Evolutionary conservation across 1,140 invertebrate genomes (phyloP).

Genomic region (Diplogasteroides magnus): DNA sequence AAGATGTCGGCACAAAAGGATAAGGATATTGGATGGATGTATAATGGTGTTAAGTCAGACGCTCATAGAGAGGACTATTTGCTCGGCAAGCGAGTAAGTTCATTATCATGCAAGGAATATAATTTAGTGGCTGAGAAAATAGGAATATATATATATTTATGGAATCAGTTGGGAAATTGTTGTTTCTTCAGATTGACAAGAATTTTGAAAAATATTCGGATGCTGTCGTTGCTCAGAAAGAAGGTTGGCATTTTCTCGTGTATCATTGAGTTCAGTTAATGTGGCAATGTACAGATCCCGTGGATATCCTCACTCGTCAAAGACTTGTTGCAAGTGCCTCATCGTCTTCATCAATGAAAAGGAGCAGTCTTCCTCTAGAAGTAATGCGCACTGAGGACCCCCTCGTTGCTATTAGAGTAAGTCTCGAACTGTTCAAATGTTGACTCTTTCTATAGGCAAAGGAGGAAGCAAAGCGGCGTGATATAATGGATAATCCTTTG

Average conservation of each 20-base stretch:
- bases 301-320: neutral
- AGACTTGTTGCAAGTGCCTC: neutral
- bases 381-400: conserved; percentile 27
- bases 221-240: conserved; percentile 20
- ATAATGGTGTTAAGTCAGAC: conserved; percentile 29
- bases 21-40: conserved; percentile 36
- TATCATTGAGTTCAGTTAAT: neutral
- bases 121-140: too few species aligned
- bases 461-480: conserved; percentile 16
- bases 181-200: conserved; percentile 22
- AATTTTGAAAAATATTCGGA: conserved; percentile 33
- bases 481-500: conserved; percentile 25
- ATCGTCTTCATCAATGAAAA: conserved; percentile 7
- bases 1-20: neutral
- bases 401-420: conserved; percentile 25
- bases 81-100: conserved; percentile 19
- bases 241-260: conserved; percentile 9
- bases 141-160: too few species aligned
- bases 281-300: neutral
- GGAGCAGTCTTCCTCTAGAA: conserved; percentile 16
- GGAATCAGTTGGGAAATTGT: neutral
- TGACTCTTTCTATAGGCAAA: conserved; percentile 9
- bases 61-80: conserved; percentile 30
- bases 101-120: too few species aligned
- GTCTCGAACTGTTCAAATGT: neutral